Evolutionary conservation across 2,888 invertebrate genomes (phyloP), one percentile per base, ranked within the genome.

Genomic region (Phasia obesa): DNA sequence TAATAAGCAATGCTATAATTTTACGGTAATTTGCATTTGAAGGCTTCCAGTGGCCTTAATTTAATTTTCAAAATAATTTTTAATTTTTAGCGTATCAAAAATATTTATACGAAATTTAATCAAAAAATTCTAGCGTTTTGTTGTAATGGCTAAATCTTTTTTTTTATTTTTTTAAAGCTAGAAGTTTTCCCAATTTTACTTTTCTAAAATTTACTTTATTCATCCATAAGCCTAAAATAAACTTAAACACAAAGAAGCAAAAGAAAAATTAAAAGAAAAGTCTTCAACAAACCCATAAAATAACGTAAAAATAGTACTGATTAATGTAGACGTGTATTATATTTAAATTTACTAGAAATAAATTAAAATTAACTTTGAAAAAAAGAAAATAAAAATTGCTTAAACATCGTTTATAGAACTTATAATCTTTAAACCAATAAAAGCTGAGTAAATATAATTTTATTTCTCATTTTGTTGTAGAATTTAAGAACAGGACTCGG

Each of bases 321-420:
- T 67, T 65, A 76, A 49, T 67, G 59, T 76, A 76, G 76, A 67
- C 59, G 17, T 73, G 44, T 76, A 74, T 44, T 67, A 76, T 60
- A 67, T 44, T 38, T 73, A 57, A 47, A 59, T 59, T 49, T 65
- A 35, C n/a, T 51, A 65, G 49, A 59, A 67, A 76, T 59, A 15
- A 76, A 67, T 60, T 51, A 65, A 75, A 35, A 59, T 19, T 44
- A n/a, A 53, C 42, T 53, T 25, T 23, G 42, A 53, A 44, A 42
- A 55, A 42, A 19, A 21, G 2, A 49, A 55, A 31, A 31, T 19
- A n/a, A 27, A 21, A 57, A 42, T 1, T 15, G 27, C 6, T 27
- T 27, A 27, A 53, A 57, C 42, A 38, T 11, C 19, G 19, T 57
- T 27, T 7, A 21, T 38, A 38, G 59, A 59, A 59, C 13, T 38